phyloP scores from a whole-genome alignment of 1,140 invertebrate species.

The Halyomorpha halys region DNA sequence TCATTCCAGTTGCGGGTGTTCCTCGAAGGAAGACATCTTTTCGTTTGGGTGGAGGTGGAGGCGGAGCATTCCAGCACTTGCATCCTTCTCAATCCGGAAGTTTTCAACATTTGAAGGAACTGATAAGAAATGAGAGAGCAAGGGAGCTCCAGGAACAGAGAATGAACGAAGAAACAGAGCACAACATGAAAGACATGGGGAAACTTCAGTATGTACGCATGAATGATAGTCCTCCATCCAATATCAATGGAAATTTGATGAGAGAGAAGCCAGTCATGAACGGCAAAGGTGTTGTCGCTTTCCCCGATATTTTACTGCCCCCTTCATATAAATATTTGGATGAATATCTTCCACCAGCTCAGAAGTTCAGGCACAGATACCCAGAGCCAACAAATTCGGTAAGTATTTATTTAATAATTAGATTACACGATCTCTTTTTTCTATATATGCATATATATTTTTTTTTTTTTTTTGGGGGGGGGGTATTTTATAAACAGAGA shows the following conservation, averaged over 20 bases:
- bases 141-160: conserved; percentile 52
- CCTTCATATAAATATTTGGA: conserved; percentile 21
- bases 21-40: conserved; percentile 6
- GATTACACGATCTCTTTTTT: too few species aligned
- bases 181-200: conserved; percentile 43
- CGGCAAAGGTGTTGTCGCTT: conserved; percentile 21
- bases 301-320: conserved; percentile 24
- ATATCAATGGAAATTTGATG: not conserved
- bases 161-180: conserved; percentile 46
- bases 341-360: conserved; percentile 17
- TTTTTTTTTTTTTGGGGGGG: too few species aligned
- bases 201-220: conserved; percentile 14
- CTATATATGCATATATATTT: too few species aligned
- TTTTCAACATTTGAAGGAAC: conserved; percentile 45
- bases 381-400: conserved; percentile 11
- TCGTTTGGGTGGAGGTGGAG: not conserved
- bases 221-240: conserved; percentile 1
- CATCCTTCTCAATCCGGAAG: conserved; percentile 43
- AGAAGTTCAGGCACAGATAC: conserved; percentile 22
- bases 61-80: conserved; percentile 13
- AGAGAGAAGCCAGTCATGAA: not conserved
- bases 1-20: not conserved
- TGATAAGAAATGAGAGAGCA: conserved; percentile 52
- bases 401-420: not conserved
- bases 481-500: too few species aligned